Evolutionary conservation across 2,888 invertebrate species (phyloP).

Genomic region (Rhamphomyia laevipes): DNA sequence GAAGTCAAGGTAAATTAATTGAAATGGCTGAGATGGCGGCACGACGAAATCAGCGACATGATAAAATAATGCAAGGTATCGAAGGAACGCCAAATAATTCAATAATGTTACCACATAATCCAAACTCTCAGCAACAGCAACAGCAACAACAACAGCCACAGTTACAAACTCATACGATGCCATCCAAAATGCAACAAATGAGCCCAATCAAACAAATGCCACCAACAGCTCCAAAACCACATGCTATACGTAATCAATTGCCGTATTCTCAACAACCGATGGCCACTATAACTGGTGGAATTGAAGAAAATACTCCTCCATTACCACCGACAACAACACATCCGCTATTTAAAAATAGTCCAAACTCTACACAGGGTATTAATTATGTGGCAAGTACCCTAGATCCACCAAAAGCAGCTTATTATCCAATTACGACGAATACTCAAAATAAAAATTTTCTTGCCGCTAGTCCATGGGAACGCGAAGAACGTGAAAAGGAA

Average conservation of each 20-base stretch:
- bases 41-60: conserved; percentile 43
- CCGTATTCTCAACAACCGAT: conserved; percentile 15
- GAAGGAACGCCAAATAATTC: conserved; percentile 17
- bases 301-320: conserved; percentile 42
- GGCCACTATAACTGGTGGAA: conserved; percentile 14
- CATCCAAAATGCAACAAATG: conserved; percentile 14
- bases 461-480: conserved; percentile 77
- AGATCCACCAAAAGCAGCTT: conserved; percentile 63
- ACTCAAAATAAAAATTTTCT: conserved; percentile 20
- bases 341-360: conserved; percentile 45
- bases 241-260: conserved; percentile 26
- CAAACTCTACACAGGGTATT: conserved; percentile 26
- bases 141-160: no score
- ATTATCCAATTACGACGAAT: conserved; percentile 42
- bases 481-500: conserved; percentile 82
- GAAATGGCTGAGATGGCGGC: conserved; percentile 75
- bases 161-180: background rate
- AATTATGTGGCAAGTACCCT: conserved; percentile 58
- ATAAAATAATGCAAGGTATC: conserved; percentile 28
- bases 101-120: conserved; percentile 23
- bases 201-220: conserved; percentile 43
- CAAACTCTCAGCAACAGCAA: conserved; percentile 24
- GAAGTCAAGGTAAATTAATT: conserved; percentile 53
- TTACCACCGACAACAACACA: conserved; percentile 59
- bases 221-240: conserved; percentile 47